Conservation (phyloP, 2,888 invertebrate genomes). For the Dolichomitus sp. region DNA sequence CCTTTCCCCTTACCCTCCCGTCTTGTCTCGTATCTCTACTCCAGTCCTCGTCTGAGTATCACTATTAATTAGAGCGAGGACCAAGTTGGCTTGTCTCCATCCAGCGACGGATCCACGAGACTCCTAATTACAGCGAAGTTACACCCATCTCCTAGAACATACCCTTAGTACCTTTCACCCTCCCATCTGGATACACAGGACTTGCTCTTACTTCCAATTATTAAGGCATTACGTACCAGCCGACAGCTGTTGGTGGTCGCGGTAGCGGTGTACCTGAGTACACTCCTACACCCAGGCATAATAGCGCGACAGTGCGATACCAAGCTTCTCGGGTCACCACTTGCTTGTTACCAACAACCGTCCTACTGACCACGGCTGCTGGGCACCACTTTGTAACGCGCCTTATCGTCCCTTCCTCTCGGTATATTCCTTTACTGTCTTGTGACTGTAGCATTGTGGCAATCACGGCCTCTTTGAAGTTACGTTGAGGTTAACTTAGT, state of each 20-base stretch:
- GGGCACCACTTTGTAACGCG: neutral
- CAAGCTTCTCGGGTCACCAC: conserved; percentile 9
- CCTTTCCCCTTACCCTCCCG: conserved; percentile 30
- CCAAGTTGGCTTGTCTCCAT: conserved; percentile 78
- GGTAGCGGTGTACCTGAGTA: conserved; percentile 26
- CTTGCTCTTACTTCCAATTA: conserved; percentile 78
- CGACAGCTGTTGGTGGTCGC: conserved; percentile 69
- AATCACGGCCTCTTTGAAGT: neutral
- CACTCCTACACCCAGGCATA: conserved; percentile 17
- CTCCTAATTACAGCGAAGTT: conserved; percentile 79
- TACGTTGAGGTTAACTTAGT: neutral
- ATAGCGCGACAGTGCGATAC: conserved; percentile 44
- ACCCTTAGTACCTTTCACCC: conserved; percentile 4
- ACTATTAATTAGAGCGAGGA: conserved; percentile 80
- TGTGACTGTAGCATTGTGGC: neutral
- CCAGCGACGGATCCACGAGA: conserved; percentile 73
- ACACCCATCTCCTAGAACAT: conserved; percentile 64
- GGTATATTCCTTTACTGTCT: neutral
- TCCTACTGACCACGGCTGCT: neutral
- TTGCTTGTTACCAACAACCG: conserved; percentile 5
- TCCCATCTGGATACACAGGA: neutral
- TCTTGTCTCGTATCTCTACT: conserved; percentile 47
- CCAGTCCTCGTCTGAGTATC: conserved; percentile 71
- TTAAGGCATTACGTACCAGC: conserved; percentile 75
- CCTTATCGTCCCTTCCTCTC: conserved; percentile 4